Base-by-base conservation (phyloP, 2,888 invertebrate species). In the Ctena decussata region DNA sequence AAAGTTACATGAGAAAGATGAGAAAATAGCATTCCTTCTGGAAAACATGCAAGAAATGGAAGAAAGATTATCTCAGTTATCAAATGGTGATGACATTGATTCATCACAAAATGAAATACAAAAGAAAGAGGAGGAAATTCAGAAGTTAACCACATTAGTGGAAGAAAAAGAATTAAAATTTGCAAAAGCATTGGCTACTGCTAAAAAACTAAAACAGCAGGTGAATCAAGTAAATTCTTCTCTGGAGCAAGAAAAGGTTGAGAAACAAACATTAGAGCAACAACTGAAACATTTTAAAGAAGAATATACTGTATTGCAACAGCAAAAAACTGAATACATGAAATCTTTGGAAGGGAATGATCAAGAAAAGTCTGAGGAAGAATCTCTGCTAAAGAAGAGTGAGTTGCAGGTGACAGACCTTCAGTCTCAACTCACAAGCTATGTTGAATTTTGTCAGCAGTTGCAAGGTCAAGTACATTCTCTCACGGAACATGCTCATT, bases 31-130 rank as follows among this genome's bases (percentile, higher is more conserved):
- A 15, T 93, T 90, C 1, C 82, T 93, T 74, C 30, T 94, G 37
- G 93, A 93, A 71, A 93, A 93, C 76, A 87, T 93, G 90, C 93
- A 93, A 69, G 94, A 94, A 83, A 91, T 93, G 89, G 93, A 94
- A 80, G 93, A 91, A 74, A 84, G 91, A 35, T 70, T 93, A 8
- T 79, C 91, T 18, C 91, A 89, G 80, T 74, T 93, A 8, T 82
- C 72, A 80, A 83, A 37, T n/a, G 8, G 6, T 70, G 76, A 76
- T 6, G 57, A 65, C 8, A 65, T 30, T 11, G 76, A 65, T 8
- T 21, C 30, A 70, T 37, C 71, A 27, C 75, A 35, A 32, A 70
- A 76, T 30, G 77, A 82, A 73, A n/a, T 87, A 18, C 75, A 85
- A 39, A 77, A 85, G 39, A 86, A 87, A 24, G 86, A 87, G 30